phyloP scores from a whole-genome alignment of 92 coral and sea anemone genomes.

The Bergia sp. region DNA sequence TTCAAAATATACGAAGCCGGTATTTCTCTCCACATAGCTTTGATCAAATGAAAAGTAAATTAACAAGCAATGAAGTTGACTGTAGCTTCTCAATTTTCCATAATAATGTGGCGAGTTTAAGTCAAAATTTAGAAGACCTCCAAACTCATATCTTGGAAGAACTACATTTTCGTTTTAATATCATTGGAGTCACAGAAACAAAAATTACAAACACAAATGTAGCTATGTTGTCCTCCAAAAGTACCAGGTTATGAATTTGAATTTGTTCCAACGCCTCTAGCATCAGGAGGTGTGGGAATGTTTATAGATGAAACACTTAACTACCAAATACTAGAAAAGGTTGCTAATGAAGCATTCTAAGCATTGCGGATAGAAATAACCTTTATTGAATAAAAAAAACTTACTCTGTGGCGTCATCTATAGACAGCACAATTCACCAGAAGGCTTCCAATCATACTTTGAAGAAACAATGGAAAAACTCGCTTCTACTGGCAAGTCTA shows the following conservation, averaged over 20 bases:
- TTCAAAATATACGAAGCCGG: background rate
- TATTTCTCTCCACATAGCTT: background rate
- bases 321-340: conserved; percentile 19
- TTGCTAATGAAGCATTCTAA: conserved; percentile 4
- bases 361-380: conserved; percentile 26
- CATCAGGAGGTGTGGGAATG: conserved; percentile 28
- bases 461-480: conserved; percentile 24
- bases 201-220: conserved; percentile 15
- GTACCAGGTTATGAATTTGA: conserved; percentile 36
- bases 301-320: conserved; percentile 27
- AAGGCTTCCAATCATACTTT: background rate
- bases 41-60: background rate
- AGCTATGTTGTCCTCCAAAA: background rate
- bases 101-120: conserved; percentile 22
- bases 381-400: conserved; percentile 28
- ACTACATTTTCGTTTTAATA: conserved; percentile 18
- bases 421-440: conserved; percentile 9
- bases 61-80: background rate
- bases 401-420: conserved; percentile 29
- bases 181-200: conserved; percentile 35
- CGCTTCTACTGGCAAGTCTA: background rate
- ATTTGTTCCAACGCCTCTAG: conserved; percentile 31
- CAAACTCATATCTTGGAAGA: conserved; percentile 25
- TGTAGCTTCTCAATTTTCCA: conserved; percentile 17
- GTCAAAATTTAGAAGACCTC: conserved; percentile 30